Conservation (phyloP, 2,888 invertebrate species). For the Lepidochitona cinerea region DNA sequence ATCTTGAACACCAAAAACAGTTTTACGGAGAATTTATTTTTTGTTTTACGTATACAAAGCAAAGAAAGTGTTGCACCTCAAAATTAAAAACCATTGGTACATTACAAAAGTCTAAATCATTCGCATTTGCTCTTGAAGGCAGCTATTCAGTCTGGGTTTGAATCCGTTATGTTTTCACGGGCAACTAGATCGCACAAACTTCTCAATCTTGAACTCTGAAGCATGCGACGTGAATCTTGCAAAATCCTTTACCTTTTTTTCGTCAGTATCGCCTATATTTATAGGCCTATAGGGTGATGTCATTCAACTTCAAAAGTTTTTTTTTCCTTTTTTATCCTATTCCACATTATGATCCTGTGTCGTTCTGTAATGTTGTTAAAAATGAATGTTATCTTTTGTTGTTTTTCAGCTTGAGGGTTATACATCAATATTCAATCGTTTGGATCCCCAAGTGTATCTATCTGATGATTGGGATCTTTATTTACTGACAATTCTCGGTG, state of each 20-base stretch:
- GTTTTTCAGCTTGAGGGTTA: conserved; percentile 54
- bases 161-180: no score
- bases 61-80: no score
- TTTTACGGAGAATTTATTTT: not conserved
- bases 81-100: no score
- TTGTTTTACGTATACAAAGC: not conserved
- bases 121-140: no score
- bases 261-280: no score
- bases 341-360: not conserved
- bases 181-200: no score
- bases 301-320: not conserved
- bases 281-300: no score
- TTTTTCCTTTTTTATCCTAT: not conserved
- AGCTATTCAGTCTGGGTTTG: no score
- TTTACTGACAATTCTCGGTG: conserved; percentile 85
- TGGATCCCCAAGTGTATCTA: conserved; percentile 52
- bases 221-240: no score
- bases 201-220: no score
- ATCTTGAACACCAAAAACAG: not conserved
- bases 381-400: conserved; percentile 14
- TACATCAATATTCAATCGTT: conserved; percentile 41
- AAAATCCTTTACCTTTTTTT: no score
- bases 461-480: conserved; percentile 95
- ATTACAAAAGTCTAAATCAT: no score
- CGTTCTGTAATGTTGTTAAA: not conserved